Conservation (phyloP, 1,140 invertebrate genomes). For the Holcopasites calliopsidis region DNA sequence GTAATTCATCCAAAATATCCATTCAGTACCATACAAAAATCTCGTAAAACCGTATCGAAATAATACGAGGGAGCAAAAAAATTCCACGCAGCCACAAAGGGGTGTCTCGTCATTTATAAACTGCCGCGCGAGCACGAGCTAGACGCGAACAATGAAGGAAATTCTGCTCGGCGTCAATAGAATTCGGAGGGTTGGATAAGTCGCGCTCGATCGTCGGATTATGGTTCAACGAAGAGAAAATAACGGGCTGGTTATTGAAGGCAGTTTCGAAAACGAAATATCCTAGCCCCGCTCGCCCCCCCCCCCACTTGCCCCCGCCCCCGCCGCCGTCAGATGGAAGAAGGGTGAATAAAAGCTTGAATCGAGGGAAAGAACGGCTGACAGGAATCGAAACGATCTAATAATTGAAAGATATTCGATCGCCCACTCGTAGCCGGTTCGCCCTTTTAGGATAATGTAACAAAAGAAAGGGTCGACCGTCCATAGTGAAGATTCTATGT, state of each 20-base stretch:
- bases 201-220: constrained; percentile 14
- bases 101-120: not conserved
- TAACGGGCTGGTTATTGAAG: constrained; percentile 54
- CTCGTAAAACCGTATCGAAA: not conserved
- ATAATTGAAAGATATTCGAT: constrained; percentile 61
- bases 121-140: not conserved
- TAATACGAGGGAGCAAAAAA: not conserved
- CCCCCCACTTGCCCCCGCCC: too few relatives aligned
- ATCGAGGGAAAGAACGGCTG: constrained; percentile 6
- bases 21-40: too few relatives aligned
- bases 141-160: not conserved
- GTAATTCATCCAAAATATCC: too few relatives aligned
- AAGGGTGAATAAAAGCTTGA: constrained; percentile 43
- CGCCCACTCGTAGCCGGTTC: not conserved
- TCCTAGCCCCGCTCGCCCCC: not conserved
- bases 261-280: constrained; percentile 55
- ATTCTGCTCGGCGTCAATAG: constrained; percentile 1
- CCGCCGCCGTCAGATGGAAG: not conserved
- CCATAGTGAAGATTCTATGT: not conserved
- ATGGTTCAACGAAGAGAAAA: constrained; percentile 46
- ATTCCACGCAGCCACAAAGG: not conserved
- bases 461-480: not conserved
- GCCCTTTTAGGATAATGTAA: constrained; percentile 1
- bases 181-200: constrained; percentile 30
- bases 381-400: constrained; percentile 62